A percentile compares a stretch with the other conserved stretches of the same genome.
phyloP scores from a whole-genome alignment of 2,797 vertebrate genomes.

The Ciconia nigra region DNA sequence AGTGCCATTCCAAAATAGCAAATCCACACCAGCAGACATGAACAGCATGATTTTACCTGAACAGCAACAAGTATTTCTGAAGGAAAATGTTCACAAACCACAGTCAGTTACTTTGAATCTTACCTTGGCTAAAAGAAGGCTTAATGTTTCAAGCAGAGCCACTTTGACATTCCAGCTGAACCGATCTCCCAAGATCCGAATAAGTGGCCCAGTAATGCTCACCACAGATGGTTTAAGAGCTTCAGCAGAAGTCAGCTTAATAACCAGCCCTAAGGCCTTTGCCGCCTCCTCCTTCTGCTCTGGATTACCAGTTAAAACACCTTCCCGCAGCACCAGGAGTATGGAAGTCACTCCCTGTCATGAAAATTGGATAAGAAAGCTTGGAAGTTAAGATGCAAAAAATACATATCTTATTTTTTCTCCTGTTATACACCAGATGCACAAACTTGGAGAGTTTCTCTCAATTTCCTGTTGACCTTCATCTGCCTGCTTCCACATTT shows the following conservation, averaged over 20 bases:
- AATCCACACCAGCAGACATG: background rate
- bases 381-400: background rate
- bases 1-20: background rate
- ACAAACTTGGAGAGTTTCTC: background rate
- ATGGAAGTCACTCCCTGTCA: slow-evolving; percentile 94
- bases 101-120: background rate
- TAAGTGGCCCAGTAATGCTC: slow-evolving; percentile 96
- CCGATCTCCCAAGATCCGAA: slow-evolving; percentile 96
- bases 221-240: slow-evolving; percentile 94
- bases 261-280: slow-evolving; percentile 91
- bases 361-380: background rate
- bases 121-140: slow-evolving; percentile 93
- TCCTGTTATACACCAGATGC: slow-evolving; percentile 9
- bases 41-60: background rate
- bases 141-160: slow-evolving; percentile 93
- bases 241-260: slow-evolving; percentile 93
- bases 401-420: background rate
- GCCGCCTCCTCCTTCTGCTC: slow-evolving; percentile 99
- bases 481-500: slow-evolving; percentile 29
- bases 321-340: slow-evolving; percentile 93
- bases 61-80: background rate
- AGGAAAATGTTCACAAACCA: background rate
- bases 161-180: slow-evolving; percentile 96
- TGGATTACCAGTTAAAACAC: slow-evolving; percentile 92
- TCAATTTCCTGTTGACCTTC: slow-evolving; percentile 53